Base-by-base conservation (phyloP, 2,113 vertebrate species). In the Philantomba maxwellii region DNA sequence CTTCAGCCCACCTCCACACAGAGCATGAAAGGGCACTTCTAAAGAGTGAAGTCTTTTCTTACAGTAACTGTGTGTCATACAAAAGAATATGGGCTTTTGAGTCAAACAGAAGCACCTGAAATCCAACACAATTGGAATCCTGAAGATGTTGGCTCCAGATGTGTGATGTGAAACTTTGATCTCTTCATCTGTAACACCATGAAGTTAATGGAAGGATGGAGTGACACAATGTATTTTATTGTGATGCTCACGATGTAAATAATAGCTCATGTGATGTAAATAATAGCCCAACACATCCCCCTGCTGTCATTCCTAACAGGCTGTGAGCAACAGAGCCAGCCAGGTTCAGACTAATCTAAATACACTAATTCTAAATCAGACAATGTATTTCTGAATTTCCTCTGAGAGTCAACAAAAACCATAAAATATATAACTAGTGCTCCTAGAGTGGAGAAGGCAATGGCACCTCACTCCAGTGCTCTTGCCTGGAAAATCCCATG, bases 211-310 rank as follows among this genome's bases (percentile, higher is more conserved):
- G 53, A 47, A 75, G 39, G 25, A 73, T 12, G 30, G 49, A 49
- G 15, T 28, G 39, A 53, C 36, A 58, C 19, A 36, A 6, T 43
- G 10, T 55, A 23, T 26, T 6, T 30, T 6, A 14, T 1, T 2
- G 0, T 16, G 2, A 12, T 36, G 57, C n/a, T 55, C 36, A 55
- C n/a, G n/a, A n/a, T n/a, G 51, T 12, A 64, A 81, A 43, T 25
- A 6, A n/a, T 2, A 36, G 17, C 26, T n/a, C n/a, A n/a, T n/a
- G n/a, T n/a, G n/a, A n/a, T n/a, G 51, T 12, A 64, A 81, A 43
- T 25, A 6, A n/a, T 2, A 36, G 17, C 26, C 36, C 21, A 28
- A 7, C 1, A 15, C 33, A 7, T 14, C 0, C 9, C 47, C 10
- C 36, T 3, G 9, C 25, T 25, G 1, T 36, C 26, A 4, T 8